Evolutionary conservation across 2,797 vertebrate species (phyloP).

Genomic region (Gila robusta): DNA sequence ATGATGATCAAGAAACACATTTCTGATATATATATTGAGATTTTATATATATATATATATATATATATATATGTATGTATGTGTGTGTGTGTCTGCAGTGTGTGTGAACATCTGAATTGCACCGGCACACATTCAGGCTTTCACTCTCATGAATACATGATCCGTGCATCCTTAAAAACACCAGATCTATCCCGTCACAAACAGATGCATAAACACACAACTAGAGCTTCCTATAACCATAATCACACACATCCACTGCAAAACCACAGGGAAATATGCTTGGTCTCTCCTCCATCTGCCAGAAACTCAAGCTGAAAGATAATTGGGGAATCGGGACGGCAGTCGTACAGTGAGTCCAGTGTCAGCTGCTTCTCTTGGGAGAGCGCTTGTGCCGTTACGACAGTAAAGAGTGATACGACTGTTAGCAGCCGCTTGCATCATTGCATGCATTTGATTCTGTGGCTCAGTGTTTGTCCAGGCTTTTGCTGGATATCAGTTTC

Average conservation of each 20-base stretch:
- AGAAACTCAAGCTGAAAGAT: background rate
- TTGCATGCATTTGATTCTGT: background rate
- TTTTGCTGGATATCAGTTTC: background rate
- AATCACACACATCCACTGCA: background rate
- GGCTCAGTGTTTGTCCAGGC: background rate
- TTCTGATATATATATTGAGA: no score
- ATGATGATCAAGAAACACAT: no score
- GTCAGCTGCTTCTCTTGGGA: no score
- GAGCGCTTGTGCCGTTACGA: background rate
- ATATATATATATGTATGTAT: no score
- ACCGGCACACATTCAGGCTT: background rate
- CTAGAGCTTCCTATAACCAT: background rate
- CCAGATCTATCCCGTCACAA: background rate
- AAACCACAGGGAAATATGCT: background rate
- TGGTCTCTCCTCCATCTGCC: background rate
- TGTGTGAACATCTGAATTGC: no score
- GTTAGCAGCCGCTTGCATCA: background rate
- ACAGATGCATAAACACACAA: background rate
- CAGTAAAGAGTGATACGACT: no score
- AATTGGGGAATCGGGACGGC: background rate
- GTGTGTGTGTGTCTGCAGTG: no score
- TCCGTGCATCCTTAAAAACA: slow-evolving; percentile 6
- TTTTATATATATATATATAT: no score
- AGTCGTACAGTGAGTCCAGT: background rate
- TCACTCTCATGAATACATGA: background rate